phyloP scores from a whole-genome alignment of 2,113 vertebrate species.

The Grallaria varia region DNA sequence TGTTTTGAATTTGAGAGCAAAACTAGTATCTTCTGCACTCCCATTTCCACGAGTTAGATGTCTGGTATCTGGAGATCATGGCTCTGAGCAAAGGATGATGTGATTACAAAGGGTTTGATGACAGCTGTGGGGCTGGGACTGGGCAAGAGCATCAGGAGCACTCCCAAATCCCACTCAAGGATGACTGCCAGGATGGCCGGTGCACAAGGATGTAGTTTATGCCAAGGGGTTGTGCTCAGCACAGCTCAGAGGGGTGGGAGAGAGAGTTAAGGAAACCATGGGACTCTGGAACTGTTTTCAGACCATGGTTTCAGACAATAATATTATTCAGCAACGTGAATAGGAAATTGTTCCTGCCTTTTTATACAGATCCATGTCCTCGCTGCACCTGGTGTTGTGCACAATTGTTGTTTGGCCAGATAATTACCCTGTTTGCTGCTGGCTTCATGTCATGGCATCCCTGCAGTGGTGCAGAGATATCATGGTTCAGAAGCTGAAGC shows the following conservation, averaged over 20 bases:
- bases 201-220: background rate
- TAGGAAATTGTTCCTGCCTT: background rate
- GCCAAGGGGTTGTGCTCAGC: background rate
- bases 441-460: background rate
- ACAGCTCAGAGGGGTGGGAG: background rate
- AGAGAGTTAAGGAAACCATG: background rate
- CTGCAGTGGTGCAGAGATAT: background rate
- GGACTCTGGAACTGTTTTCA: background rate
- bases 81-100: background rate
- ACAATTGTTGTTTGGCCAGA: background rate
- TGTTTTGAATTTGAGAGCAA: background rate
- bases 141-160: background rate
- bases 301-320: background rate
- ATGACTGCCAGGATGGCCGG: background rate
- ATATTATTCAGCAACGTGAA: background rate
- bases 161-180: background rate
- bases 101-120: background rate
- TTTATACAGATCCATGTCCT: background rate
- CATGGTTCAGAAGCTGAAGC: background rate
- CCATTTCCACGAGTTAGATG: background rate
- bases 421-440: background rate
- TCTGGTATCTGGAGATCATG: background rate
- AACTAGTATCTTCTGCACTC: background rate
- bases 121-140: background rate
- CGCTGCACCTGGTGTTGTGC: background rate